Conservation (phyloP, 2,797 vertebrate species). For the Dendrocincla fuliginosa region DNA sequence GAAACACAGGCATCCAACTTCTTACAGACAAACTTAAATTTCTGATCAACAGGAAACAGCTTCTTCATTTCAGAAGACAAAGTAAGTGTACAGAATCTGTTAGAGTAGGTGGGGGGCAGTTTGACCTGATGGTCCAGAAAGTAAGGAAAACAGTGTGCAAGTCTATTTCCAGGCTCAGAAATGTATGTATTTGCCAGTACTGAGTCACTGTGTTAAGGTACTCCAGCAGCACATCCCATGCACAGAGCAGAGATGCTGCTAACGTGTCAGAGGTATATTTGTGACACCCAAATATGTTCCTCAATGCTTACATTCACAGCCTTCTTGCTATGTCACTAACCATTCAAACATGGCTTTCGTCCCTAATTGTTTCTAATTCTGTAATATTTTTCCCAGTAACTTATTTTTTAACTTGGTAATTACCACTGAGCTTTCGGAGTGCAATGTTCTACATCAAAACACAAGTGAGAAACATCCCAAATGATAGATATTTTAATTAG, state of each 20-base stretch:
- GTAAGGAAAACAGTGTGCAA: not conserved
- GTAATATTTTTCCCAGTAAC: not conserved
- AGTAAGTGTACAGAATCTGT: not conserved
- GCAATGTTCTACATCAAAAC: not conserved
- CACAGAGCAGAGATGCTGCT: not conserved
- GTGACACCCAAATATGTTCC: not conserved
- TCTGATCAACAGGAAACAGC: not conserved
- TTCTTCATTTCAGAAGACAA: not conserved
- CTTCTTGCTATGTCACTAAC: not conserved
- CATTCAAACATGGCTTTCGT: not conserved
- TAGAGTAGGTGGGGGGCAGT: not conserved
- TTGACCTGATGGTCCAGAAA: not conserved
- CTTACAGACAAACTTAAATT: not conserved
- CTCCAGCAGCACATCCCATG: accelerated
- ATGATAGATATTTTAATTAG: conserved; percentile 37
- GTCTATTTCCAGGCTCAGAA: not conserved
- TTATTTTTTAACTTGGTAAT: not conserved
- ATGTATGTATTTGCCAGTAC: not conserved
- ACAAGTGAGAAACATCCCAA: conserved; percentile 14
- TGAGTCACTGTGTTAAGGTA: not conserved
- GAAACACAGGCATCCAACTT: not conserved
- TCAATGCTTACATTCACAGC: not conserved
- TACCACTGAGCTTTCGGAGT: not conserved
- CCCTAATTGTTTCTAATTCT: not conserved
- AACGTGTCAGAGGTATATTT: not conserved